These are phyloP conservation scores for Galagoides demidoff DNA, from an alignment of 2,797 vertebrate species.

Conservation along the genomic window DNA sequence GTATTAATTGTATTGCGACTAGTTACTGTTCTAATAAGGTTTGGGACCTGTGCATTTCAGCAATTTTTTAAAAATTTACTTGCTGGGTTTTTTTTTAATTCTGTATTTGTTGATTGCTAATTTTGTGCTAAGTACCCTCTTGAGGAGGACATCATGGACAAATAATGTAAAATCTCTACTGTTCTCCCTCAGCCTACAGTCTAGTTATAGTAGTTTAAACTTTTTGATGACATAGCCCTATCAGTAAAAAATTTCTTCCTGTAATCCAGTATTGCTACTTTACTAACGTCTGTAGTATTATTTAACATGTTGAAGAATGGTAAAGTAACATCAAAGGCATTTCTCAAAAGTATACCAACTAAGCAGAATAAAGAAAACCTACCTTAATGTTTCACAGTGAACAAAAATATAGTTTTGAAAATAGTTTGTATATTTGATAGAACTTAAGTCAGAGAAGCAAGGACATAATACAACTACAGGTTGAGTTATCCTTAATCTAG, in stretches of 20 bases:
- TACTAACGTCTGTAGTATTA: not conserved
- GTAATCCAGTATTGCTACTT: not conserved
- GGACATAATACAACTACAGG: not conserved
- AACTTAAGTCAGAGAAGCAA: not conserved
- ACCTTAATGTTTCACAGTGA: conserved; percentile 11
- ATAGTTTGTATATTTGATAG: not conserved
- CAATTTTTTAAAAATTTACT: not conserved
- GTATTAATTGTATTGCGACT: conserved; percentile 50
- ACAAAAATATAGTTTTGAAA: conserved; percentile 36
- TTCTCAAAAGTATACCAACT: conserved; percentile 27
- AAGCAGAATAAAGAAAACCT: not conserved
- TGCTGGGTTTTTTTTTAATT: conserved; percentile 34
- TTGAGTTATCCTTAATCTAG: not conserved
- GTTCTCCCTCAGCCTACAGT: not conserved
- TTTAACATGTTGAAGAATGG: conserved; percentile 34
- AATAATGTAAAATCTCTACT: conserved; percentile 41
- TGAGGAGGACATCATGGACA: conserved; percentile 29
- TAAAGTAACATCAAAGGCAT: conserved; percentile 21
- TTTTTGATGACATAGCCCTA: conserved; percentile 29
- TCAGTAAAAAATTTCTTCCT: not conserved
- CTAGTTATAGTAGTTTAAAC: not conserved
- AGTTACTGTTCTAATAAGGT: not conserved
- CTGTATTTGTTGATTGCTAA: not conserved
- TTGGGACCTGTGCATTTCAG: not conserved
- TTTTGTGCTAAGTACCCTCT: conserved; percentile 1